Base-by-base conservation (phyloP, 2,888 invertebrate genomes). In the Anthophora plumipes region DNA sequence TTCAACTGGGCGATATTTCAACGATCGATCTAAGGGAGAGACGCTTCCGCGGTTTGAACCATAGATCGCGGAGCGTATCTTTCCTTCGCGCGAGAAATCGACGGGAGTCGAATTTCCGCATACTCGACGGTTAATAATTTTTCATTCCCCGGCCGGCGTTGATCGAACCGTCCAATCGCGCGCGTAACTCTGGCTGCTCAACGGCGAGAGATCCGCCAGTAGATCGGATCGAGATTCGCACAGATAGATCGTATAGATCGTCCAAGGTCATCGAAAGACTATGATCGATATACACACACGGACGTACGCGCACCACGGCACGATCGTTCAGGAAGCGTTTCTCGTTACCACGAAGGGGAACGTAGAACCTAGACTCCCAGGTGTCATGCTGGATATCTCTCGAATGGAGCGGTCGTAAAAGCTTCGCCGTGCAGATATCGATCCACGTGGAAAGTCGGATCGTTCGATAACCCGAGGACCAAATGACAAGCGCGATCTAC, bases 401-500 rank as follows among this genome's bases (percentile, higher is more conserved):
- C 77, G 61, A 39, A 70, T 37, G 55, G 55, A 57, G 46, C 71
- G 76, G 31, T 77, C 72, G 70, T 84, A 70, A 85, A 85, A 68
- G 66, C 71, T 41, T 76, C 77, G 69, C 60, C 66, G 50, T n/a
- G 55, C 48, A 83, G 84, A 84, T 84, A 80, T 43, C 74, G 77
- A 81, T 85, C 70, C 84, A 59, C 54, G 71, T 72, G 77, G 84
- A 84, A 78, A 77, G 79, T 63, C 71, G 74, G 77, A 85, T 84
- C 76, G 76, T 14, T 64, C 61, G 78, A 82, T 82, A 84, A 60
- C 73, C 74, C 52, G 39, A 46, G 71, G 80, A 76, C 70, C 63
- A 74, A 80, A 72, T 84, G 82, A 84, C 80, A 86, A 82, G 80
- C 73, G 73, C 82, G 71, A 80, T 84, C 61, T 79, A 70, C 57